Evolutionary conservation across 2,888 invertebrate species (phyloP).

Genomic region (Nomada flava): DNA sequence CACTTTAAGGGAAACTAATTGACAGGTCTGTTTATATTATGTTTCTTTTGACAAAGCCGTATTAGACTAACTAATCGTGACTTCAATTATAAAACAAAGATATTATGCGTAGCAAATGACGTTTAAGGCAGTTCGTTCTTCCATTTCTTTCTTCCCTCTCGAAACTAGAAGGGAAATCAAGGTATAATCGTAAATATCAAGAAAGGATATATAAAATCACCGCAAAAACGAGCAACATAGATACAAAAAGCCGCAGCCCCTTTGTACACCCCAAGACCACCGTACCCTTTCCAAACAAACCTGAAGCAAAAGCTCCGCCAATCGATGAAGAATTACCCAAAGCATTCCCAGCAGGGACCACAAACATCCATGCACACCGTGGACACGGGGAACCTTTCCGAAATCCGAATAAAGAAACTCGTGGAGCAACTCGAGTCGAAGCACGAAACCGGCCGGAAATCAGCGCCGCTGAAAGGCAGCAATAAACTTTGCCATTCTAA

Average conservation of each 20-base stretch:
- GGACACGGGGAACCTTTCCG: background rate
- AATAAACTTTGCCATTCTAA: background rate
- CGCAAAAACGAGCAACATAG: background rate
- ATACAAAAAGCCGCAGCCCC: background rate
- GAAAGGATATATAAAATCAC: background rate
- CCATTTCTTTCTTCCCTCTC: too few relatives aligned
- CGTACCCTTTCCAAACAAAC: background rate
- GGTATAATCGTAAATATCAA: too few relatives aligned
- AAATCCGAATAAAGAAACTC: background rate
- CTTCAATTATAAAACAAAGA: too few relatives aligned
- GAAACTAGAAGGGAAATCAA: too few relatives aligned
- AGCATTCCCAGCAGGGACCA: background rate
- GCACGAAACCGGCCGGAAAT: background rate
- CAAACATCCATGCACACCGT: background rate
- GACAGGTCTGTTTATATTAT: too few relatives aligned
- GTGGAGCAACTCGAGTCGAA: background rate
- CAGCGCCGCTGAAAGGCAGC: background rate
- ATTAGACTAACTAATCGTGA: too few relatives aligned
- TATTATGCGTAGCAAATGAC: too few relatives aligned
- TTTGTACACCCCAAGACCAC: background rate
- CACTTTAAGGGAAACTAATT: too few relatives aligned
- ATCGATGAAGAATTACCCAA: slow-evolving; percentile 6
- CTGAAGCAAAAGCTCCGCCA: background rate
- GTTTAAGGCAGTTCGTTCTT: too few relatives aligned
- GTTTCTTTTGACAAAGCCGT: too few relatives aligned